Conservation (phyloP, 1,140 invertebrate species). For the Cotesia typhae region DNA sequence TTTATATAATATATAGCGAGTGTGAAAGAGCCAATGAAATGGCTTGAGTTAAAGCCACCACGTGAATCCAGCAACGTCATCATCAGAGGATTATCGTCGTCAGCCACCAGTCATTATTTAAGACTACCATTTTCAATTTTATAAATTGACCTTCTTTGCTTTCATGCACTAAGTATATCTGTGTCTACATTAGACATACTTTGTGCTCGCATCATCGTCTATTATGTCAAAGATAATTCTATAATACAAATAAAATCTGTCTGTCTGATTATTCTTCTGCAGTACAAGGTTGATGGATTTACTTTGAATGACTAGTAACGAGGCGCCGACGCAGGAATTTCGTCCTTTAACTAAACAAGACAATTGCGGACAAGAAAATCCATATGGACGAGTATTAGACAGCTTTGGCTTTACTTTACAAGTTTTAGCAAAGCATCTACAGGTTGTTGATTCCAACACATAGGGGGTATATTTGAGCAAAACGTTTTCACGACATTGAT, state of each 20-base stretch:
- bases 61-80: conserved; percentile 38
- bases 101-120: conserved; percentile 34
- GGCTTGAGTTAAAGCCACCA: conserved; percentile 3
- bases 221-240: no score
- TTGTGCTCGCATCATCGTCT: no score
- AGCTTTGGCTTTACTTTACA: conserved; percentile 14
- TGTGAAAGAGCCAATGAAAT: conserved; percentile 26
- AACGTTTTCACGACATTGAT: conserved; percentile 1
- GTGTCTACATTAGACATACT: neutral
- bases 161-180: neutral
- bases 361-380: conserved; percentile 27
- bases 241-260: no score
- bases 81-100: conserved; percentile 36
- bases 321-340: conserved; percentile 14
- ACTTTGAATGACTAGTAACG: neutral
- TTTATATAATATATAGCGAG: neutral
- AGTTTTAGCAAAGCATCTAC: conserved; percentile 30
- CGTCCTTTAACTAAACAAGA: conserved; percentile 19
- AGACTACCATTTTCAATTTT: conserved; percentile 36
- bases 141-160: conserved; percentile 2
- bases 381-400: conserved; percentile 20
- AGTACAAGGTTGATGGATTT: no score
- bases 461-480: neutral
- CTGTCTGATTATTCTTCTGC: no score
- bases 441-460: conserved; percentile 37